Base-by-base conservation (phyloP, 2,888 invertebrate genomes). In the Pinctada fucata region DNA sequence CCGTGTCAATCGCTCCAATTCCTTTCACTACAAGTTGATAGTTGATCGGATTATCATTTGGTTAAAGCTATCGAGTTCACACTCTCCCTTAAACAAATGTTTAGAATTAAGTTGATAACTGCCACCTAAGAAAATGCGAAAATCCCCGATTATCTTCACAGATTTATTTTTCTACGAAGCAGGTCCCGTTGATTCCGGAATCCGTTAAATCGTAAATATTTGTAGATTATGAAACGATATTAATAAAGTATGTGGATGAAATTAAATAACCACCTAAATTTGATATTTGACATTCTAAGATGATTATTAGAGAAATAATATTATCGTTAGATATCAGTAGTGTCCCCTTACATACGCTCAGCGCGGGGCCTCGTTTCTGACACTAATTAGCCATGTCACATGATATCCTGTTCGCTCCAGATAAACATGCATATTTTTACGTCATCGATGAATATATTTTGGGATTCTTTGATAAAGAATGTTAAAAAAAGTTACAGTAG, bases 131-230 rank as follows among this genome's bases (percentile, higher is more conserved):
- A n/a, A n/a, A n/a, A n/a, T n/a, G n/a, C n/a, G n/a, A 5, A 52
- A 52, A 52, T 52, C 58, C 58, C 6, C 5, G 58, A 52, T 52
- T 52, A 52, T 52, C 58, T 52, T 52, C 5, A 52, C 58, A 52
- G 5, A n/a, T n/a, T n/a, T 52, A 52, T 5, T 8, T 5, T 52
- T 52, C 6, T 52, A 52, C 58, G 58, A 10, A 52, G 10, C 58
- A 8, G 6, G 5, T 8, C 58, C 58, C 10, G 10, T 52, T 52
- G 58, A 5, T 5, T 52, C 10, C 5, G 47, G 52, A 52, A 72
- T 72, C 71, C 52, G 71, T 51, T 72, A 72, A 72, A 52, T 51
- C 71, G 71, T 31, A 72, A 72, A 72, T 72, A 72, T 72, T 72
- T 52, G 58, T 10, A 52, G 58, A 52, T 52, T 52, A 72, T 45